Conservation (phyloP, 2,888 invertebrate species). For the Tetragonisca angustula region DNA sequence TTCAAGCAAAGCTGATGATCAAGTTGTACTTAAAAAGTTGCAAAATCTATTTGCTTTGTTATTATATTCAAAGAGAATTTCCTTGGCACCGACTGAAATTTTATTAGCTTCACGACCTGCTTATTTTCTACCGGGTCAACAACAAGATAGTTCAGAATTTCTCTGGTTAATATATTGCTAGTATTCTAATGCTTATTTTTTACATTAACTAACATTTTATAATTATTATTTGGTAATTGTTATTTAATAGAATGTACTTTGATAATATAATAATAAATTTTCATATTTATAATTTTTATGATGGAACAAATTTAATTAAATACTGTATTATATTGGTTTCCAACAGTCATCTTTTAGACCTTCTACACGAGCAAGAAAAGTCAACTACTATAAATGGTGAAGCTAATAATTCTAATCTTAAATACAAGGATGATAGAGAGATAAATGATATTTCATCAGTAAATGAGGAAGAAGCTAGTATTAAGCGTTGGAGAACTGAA, state of each 20-base stretch:
- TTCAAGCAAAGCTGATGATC: conserved; percentile 62
- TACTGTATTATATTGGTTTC: conserved; percentile 39
- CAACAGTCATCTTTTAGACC: conserved; percentile 87
- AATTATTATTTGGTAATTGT: conserved; percentile 1
- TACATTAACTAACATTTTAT: conserved; percentile 6
- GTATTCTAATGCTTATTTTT: conserved; percentile 34
- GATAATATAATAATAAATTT: background rate
- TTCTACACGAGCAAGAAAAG: conserved; percentile 90
- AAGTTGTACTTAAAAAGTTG: conserved; percentile 86
- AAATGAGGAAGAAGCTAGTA: conserved; percentile 68
- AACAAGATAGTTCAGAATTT: conserved; percentile 96
- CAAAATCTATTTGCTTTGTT: conserved; percentile 91
- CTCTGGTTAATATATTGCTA: conserved; percentile 85
- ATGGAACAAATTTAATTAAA: background rate
- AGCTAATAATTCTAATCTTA: conserved; percentile 60
- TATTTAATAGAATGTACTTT: background rate
- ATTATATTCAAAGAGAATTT: conserved; percentile 88
- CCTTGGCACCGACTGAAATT: conserved; percentile 90
- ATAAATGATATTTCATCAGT: conserved; percentile 57
- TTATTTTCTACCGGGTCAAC: conserved; percentile 90
- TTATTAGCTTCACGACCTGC: conserved; percentile 90
- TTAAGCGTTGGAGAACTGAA: conserved; percentile 82
- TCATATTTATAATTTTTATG: background rate
- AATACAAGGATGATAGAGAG: conserved; percentile 73
- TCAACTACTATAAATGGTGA: conserved; percentile 65